Evolutionary conservation across 2,797 vertebrate genomes (phyloP), one percentile per base, ranked within the genome.

Genomic region (Gastrophryne carolinensis): DNA sequence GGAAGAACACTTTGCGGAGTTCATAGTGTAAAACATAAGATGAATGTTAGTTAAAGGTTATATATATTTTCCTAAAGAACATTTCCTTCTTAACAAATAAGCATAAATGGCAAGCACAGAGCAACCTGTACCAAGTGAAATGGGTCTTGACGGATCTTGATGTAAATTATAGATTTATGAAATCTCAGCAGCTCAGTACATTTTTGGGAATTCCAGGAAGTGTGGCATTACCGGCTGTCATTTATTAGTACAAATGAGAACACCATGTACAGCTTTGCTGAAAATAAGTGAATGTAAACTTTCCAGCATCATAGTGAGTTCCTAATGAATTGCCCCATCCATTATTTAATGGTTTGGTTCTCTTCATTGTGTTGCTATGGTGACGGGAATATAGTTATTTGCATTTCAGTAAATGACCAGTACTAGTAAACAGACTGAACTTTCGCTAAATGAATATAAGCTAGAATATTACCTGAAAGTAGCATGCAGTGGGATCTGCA

Each of bases 341-440:
- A 50, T 34, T 65, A 41, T 57, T 65, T 56, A 44, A 65, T 73
- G 56, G 61, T 35, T 32, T 64, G 63, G 52, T 66, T 66, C 17
- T 54, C 24, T 10, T 32, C 37, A 23, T 27, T 57, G 50, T 72
- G 72, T 73, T 73, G 26, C 72, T 62, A 73, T 73, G 72, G 61
- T n/a, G 26, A 54, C 9, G 23, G 32, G 44, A 50, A 63, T 52
- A 56, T 24, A 57, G 13, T 30, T 56, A 65, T 64, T 56, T 73
- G 24, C 35, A 64, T 65, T 26, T 49, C 17, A 13, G 24, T 23
- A 32, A 4, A 13, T 41, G 62, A 56, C 9, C 44, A 27, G 27
- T 24, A 27, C n/a, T 23, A 9, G 19, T 39, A 63, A 73, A 73
- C 63, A 65, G 44, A 65, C 35, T 29, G 39, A 27, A 65, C 61